Percentiles rank a stretch among this genome's conserved stretches.
These are phyloP conservation scores for Labeo rohita DNA, from an alignment of 2,113 vertebrate genomes.

Conservation along the genomic window DNA sequence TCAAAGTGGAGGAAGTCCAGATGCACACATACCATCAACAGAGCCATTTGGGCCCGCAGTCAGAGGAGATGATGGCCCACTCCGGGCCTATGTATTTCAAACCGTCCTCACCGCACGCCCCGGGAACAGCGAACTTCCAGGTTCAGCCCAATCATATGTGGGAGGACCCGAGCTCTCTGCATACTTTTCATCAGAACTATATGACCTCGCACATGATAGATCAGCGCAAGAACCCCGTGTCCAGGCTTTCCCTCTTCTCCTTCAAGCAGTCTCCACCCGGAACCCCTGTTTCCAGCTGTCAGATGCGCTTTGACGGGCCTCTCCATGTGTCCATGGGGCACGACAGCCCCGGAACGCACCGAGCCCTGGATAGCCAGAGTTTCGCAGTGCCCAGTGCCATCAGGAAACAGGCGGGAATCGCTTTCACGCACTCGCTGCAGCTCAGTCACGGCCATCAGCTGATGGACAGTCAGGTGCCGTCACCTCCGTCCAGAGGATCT, in stretches of 20 bases:
- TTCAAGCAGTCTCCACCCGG: constrained; percentile 98
- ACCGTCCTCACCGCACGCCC: constrained; percentile 91
- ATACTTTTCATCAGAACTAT: constrained; percentile 98
- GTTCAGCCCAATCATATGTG: constrained; percentile 93
- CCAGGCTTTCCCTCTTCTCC: constrained; percentile 96
- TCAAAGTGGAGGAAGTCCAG: constrained; percentile 98
- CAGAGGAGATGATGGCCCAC: constrained; percentile 95
- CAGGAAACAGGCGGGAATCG: constrained; percentile 89
- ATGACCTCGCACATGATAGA: constrained; percentile 95
- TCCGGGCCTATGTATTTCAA: constrained; percentile 98
- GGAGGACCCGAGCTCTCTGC: constrained; percentile 95
- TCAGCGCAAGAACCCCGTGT: constrained; percentile 93
- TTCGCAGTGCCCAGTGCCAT: constrained; percentile 92
- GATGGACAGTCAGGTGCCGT: constrained; percentile 93
- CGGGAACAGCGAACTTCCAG: constrained; percentile 91
- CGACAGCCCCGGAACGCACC: constrained; percentile 86
- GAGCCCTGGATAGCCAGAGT: constrained; percentile 87
- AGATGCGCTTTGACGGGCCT: constrained; percentile 97
- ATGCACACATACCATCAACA: constrained; percentile 97
- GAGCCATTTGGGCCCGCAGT: constrained; percentile 88
- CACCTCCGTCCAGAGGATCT: constrained; percentile 92
- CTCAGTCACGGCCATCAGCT: constrained; percentile 93
- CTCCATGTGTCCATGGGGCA: constrained; percentile 93
- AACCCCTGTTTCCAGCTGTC: constrained; percentile 95
- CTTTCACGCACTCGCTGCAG: constrained; percentile 92